phyloP scores from a whole-genome alignment of 2,888 invertebrate species.

The Bedellia somnulentella region DNA sequence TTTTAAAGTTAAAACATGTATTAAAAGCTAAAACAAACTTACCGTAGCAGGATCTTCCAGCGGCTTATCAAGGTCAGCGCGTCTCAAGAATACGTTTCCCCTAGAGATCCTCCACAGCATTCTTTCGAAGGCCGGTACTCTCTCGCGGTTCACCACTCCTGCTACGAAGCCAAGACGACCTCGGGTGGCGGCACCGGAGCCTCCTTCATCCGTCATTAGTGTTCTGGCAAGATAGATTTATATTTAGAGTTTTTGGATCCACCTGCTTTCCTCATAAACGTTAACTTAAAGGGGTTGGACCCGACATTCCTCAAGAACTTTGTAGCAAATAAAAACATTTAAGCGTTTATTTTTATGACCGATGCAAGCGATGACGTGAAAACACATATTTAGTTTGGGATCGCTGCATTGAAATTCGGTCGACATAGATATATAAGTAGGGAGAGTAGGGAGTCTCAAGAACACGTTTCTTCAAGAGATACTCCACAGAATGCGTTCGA shows the following conservation, averaged over 20 bases:
- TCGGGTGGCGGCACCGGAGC: conserved; percentile 34
- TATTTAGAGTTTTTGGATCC: no score
- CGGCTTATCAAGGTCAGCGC: conserved; percentile 81
- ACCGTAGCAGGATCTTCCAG: conserved; percentile 85
- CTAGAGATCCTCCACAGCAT: conserved; percentile 93
- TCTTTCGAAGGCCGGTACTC: conserved; percentile 86
- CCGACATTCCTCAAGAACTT: no score
- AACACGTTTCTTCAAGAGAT: conserved; percentile 92
- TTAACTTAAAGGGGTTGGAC: no score
- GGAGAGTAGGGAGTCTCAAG: conserved; percentile 83
- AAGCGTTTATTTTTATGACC: no score
- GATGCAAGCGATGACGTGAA: no score
- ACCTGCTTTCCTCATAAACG: no score
- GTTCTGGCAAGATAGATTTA: conserved; percentile 21
- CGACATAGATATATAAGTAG: no score
- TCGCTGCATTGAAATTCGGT: no score
- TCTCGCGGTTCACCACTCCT: conserved; percentile 88
- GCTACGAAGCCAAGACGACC: conserved; percentile 79
- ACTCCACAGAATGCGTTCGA: conserved; percentile 92
- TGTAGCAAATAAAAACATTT: no score
- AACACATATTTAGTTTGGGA: no score
- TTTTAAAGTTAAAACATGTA: no score
- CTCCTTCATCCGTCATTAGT: conserved; percentile 45
- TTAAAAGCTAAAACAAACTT: conserved; percentile 27
- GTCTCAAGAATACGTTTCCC: conserved; percentile 87